Base-by-base conservation (phyloP, 2,113 vertebrate species). In the Seriola rivoliana region DNA sequence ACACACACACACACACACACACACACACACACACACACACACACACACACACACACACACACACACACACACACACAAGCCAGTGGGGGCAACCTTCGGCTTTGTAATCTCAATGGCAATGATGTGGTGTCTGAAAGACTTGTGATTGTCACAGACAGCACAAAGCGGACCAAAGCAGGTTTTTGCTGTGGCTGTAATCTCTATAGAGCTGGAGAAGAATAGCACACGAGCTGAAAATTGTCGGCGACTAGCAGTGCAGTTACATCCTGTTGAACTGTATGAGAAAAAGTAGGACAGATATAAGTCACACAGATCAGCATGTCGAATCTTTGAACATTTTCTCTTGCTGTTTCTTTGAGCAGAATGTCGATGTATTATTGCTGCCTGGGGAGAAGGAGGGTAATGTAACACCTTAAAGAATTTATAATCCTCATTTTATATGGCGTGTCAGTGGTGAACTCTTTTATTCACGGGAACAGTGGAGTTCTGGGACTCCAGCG, bases 61-160 rank as follows among this genome's bases (percentile, higher is more conserved):
- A 34, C 48, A 9, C 50, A 38, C 62, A 63, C 3, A 40, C 16
- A 57, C 25, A 70, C 25, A 69, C 21, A 38, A 62, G 52, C 25
- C 76, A 34, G 71, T n/a, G n/a, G 70, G 69, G 78, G 55, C 80
- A 83, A 76, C 88, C 78, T 87, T 84, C 29, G 75, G 87, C 87
- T 89, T 87, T 86, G 84, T 81, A 85, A 80, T 86, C 78, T 85
- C 68, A 84, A 38, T 60, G 81, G 59, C 58, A 13, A 65, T 80
- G 86, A 77, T 72, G 75, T 75, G 81, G 71, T 8, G 68, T 58
- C 64, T 79, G 75, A 90, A 82, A 86, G 82, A 82, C 63, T 65
- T 72, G 86, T 71, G 82, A 91, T 81, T 87, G 89, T 87, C 76
- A 82, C 29, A 69, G 71, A 68, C 71, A 66, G 60, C 55, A 86